Evolutionary conservation across 2,888 invertebrate species (phyloP), one percentile per base, ranked within the genome.

Genomic region (Acheta domesticus): DNA sequence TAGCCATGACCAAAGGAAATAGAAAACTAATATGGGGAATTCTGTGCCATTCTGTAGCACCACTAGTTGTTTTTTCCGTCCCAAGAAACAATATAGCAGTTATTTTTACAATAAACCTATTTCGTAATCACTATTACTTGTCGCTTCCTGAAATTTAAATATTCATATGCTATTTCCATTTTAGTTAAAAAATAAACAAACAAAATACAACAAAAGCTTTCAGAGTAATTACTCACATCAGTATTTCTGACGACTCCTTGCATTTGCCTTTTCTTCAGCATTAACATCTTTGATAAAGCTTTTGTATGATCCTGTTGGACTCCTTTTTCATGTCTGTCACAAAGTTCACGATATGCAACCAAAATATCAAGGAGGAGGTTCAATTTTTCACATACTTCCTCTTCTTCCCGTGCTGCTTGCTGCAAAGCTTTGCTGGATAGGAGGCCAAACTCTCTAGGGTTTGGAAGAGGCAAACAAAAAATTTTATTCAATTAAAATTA

Each of bases 171-270:
- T 36, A 8, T 36, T 36, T 36, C 36, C 8, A 8, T 8, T 8
- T 8, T 8, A 36, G 36, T 8, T 36, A 36, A 36, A 36, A 36
- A 36, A 36, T 36, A 36, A 36, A 36, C 8, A 36, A 36, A 36
- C 36, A 36, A 36, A 36, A 36, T 36, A 36, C 36, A 36, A 36
- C 36, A 36, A 36, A 36, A 36, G 36, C 36, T 8, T 36, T 36
- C 36, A 36, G 8, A 36, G 36, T 36, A 36, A 36, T 36, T 79
- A 86, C 88, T 87, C 86, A 91, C 91, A 85, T 90, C 91, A 75
- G 89, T 89, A 48, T 91, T 91, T 79, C 89, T 87, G 82, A 91
- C 90, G 14, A 91, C 91, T 2, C 91, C 91, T 84, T 91, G 91
- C 84, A 91, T 90, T 84, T 91, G 90, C 77, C 90, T 86, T 83